These are phyloP conservation scores for Rotaria sp. DNA, from an alignment of 2,888 invertebrate genomes.

Conservation along the genomic window DNA sequence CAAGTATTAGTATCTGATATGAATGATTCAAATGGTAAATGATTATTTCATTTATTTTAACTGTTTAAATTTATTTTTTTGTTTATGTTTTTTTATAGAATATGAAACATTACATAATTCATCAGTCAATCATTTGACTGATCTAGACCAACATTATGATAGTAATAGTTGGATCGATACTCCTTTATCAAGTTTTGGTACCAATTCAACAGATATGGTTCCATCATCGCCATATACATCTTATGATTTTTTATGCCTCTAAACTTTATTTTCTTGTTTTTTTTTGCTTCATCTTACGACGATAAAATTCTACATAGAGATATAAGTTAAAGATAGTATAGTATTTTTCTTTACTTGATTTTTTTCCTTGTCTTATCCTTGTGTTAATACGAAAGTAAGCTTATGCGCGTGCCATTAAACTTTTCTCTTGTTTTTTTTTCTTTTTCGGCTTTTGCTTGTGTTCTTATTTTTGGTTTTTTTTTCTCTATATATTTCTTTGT, in stretches of 20 bases:
- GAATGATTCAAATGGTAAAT: not conserved
- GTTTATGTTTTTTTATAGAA: not conserved
- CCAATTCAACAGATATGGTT: not conserved
- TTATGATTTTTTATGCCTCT: slow-evolving; percentile 17
- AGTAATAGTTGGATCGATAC: slow-evolving; percentile 1
- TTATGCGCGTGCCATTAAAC: not conserved
- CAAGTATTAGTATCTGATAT: not conserved
- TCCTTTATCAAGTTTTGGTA: slow-evolving; percentile 1
- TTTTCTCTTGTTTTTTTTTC: not conserved
- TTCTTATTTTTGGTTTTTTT: not conserved
- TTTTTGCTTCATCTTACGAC: not conserved
- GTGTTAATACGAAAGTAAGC: slow-evolving; percentile 19
- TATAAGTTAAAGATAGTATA: not conserved
- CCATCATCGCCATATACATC: not conserved
- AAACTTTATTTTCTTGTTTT: not conserved
- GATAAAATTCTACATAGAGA: not conserved
- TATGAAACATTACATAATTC: not conserved
- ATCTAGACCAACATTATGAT: not conserved
- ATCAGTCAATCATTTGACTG: not conserved
- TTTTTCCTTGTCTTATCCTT: not conserved
- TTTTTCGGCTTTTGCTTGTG: not conserved
- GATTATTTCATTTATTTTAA: not conserved
- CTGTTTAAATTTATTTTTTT: not conserved
- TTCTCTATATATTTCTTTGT: not conserved
- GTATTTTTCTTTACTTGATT: not conserved